A percentile compares a stretch with the other conserved stretches of the same genome.
These are phyloP conservation scores for Stenolophus ochropezus DNA, from an alignment of 2,888 invertebrate species.

Conservation along the genomic window DNA sequence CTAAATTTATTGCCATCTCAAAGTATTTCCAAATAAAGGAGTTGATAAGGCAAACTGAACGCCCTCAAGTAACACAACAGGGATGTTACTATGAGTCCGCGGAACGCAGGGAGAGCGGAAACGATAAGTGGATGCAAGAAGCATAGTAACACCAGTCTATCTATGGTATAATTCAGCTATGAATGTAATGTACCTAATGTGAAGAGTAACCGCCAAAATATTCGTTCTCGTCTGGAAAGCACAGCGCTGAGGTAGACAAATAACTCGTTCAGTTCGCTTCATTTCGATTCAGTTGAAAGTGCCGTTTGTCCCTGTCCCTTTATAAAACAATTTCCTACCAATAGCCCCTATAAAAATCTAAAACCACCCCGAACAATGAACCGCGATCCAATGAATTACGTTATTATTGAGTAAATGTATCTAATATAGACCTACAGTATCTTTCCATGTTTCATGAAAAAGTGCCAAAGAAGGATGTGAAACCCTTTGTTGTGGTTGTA, in stretches of 20 bases:
- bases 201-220: constrained; percentile 27
- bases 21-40: background rate
- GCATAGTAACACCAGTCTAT: constrained; percentile 18
- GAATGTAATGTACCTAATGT: constrained; percentile 12
- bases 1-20: constrained; percentile 18
- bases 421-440: constrained; percentile 73
- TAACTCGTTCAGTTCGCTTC: constrained; percentile 33
- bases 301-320: background rate
- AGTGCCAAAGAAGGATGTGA: constrained; percentile 63
- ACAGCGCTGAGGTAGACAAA: constrained; percentile 38
- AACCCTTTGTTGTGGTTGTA: background rate
- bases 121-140: constrained; percentile 9
- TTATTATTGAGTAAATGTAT: too few relatives aligned
- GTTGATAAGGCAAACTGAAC: background rate
- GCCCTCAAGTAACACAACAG: background rate
- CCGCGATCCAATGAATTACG: too few relatives aligned
- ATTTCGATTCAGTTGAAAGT: constrained; percentile 46
- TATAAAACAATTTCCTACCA: constrained; percentile 52
- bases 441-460: constrained; percentile 73
- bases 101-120: too few relatives aligned
- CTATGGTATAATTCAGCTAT: constrained; percentile 7
- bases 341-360: constrained; percentile 60
- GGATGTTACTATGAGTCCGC: constrained; percentile 27
- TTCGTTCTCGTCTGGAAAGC: constrained; percentile 42
- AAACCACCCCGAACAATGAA: constrained; percentile 54